Conservation (phyloP, 2,888 invertebrate genomes). For the Watsonalla binaria region DNA sequence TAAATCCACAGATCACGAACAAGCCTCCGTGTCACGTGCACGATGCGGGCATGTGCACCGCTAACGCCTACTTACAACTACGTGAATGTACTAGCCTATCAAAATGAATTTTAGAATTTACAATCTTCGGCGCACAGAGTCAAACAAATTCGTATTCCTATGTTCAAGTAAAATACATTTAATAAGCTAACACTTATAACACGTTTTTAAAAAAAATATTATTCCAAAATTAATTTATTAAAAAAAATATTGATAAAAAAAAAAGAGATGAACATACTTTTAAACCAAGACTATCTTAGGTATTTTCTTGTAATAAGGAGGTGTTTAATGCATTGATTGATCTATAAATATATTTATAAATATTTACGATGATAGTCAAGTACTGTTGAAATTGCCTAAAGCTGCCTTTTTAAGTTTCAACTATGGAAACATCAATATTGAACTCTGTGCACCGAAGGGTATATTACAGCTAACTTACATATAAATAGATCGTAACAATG, state of each 20-base stretch:
- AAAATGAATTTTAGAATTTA: constrained; percentile 15
- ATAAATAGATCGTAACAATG: constrained; percentile 39
- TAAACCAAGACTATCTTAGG: too few relatives aligned
- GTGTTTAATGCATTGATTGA: background rate
- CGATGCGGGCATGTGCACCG: constrained; percentile 31
- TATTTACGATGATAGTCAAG: too few relatives aligned
- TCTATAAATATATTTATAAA: too few relatives aligned
- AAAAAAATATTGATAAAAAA: too few relatives aligned
- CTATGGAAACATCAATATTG: background rate
- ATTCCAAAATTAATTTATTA: too few relatives aligned
- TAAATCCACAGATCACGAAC: constrained; percentile 28
- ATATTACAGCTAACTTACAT: constrained; percentile 8
- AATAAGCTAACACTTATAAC: too few relatives aligned
- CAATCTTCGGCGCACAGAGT: constrained; percentile 20
- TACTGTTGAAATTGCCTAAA: background rate
- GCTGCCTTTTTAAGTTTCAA: background rate
- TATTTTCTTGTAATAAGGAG: too few relatives aligned
- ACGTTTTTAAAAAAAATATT: too few relatives aligned
- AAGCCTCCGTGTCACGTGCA: constrained; percentile 28
- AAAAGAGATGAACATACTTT: too few relatives aligned
- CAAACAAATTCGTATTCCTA: constrained; percentile 1
- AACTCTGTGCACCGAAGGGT: constrained; percentile 14
- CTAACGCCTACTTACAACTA: constrained; percentile 37
- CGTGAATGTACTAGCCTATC: constrained; percentile 37
- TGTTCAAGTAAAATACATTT: too few relatives aligned